Evolutionary conservation across 2,797 vertebrate genomes (phyloP).

Genomic region (Loriculus beryllinus): DNA sequence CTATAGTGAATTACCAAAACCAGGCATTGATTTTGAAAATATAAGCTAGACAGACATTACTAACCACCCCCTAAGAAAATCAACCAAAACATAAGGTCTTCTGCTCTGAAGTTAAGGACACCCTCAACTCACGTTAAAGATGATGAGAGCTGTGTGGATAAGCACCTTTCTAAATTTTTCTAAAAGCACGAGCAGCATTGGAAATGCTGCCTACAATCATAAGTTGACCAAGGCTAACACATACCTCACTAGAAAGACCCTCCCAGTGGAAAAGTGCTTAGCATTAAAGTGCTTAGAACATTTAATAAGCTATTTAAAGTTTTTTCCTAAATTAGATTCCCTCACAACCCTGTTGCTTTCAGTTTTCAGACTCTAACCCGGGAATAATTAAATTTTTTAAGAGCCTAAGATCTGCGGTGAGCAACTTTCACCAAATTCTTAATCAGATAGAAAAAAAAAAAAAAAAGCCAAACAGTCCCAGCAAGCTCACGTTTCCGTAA

Average conservation of each 20-base stretch:
- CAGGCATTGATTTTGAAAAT: neutral
- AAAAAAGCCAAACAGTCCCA: neutral
- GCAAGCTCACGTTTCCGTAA: neutral
- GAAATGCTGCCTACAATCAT: neutral
- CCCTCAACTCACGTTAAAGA: neutral
- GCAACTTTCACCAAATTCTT: neutral
- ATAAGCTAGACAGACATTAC: neutral
- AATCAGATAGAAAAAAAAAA: neutral
- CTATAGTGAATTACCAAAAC: neutral
- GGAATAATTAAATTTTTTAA: constrained; percentile 3
- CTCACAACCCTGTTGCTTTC: neutral
- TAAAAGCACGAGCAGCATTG: neutral
- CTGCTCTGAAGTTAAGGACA: neutral
- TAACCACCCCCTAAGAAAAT: neutral
- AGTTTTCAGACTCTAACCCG: neutral
- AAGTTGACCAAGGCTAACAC: neutral
- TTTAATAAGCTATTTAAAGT: neutral
- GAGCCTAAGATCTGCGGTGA: neutral
- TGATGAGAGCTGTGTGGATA: neutral
- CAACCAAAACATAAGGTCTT: neutral
- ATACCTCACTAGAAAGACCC: neutral
- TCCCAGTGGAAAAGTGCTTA: neutral
- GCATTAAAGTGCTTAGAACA: neutral
- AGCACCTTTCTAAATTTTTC: neutral
- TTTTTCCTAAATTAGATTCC: neutral